These are phyloP conservation scores for Silurus meridionalis DNA, from an alignment of 2,113 vertebrate species.

Conservation along the genomic window DNA sequence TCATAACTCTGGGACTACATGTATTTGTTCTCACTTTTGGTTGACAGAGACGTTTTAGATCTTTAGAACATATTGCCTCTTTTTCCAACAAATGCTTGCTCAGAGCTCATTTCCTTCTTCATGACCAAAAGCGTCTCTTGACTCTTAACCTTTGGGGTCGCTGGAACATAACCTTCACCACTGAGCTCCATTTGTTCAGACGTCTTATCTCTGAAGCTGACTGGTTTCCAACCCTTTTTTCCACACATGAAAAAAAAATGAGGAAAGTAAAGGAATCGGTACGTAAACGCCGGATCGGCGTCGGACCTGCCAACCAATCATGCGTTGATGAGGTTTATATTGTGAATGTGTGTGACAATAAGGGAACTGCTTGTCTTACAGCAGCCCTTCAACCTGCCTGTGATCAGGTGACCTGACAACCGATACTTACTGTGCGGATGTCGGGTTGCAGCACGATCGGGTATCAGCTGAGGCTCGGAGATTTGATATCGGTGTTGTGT, in stretches of 20 bases:
- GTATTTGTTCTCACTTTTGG: not conserved
- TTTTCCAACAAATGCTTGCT: not conserved
- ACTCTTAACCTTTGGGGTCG: not conserved
- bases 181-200: constrained; percentile 7
- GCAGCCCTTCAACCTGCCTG: not conserved
- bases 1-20: no score
- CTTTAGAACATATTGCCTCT: not conserved
- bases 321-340: not conserved
- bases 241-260: not conserved
- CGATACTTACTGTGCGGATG: not conserved
- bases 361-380: constrained; percentile 22
- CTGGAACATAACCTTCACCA: constrained; percentile 3
- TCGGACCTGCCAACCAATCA: not conserved
- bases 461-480: not conserved
- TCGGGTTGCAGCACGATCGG: not conserved
- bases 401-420: constrained; percentile 5
- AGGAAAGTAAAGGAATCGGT: not conserved
- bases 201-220: not conserved
- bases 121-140: not conserved
- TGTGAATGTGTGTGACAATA: constrained; percentile 21
- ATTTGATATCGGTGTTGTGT: constrained; percentile 5
- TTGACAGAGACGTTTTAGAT: not conserved
- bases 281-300: not conserved
- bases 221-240: not conserved
- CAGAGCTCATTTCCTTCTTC: no score